phyloP scores from a whole-genome alignment of 53 echinoderm and acorn worm species.

The Patiria pectinifera region DNA sequence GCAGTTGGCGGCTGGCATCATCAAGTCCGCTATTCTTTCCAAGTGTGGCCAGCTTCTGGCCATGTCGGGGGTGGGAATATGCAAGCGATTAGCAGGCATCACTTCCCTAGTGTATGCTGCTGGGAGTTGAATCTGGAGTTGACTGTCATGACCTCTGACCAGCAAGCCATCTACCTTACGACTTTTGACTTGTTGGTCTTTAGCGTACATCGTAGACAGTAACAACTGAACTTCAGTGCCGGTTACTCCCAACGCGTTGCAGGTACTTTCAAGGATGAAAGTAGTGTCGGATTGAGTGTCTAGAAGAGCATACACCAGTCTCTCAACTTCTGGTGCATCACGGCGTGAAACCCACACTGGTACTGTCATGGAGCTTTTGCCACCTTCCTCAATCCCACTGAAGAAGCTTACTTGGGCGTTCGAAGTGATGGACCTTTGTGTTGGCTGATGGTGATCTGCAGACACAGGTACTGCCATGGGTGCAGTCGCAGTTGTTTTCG shows the following conservation, averaged over 20 bases:
- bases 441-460: no score
- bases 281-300: no score
- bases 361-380: slow-evolving; percentile 43
- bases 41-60: slow-evolving; percentile 56
- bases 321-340: slow-evolving; percentile 14
- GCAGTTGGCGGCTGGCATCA: slow-evolving; percentile 46
- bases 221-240: slow-evolving; percentile 1
- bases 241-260: neutral
- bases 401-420: slow-evolving; percentile 18
- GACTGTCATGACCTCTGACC: slow-evolving; percentile 8
- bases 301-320: no score
- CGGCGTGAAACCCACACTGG: slow-evolving; percentile 44
- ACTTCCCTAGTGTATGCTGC: slow-evolving; percentile 17
- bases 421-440: neutral
- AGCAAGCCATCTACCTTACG: slow-evolving; percentile 13
- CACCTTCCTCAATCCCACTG: neutral
- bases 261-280: slow-evolving; percentile 15
- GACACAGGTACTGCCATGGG: no score
- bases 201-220: slow-evolving; percentile 33
- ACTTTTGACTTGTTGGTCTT: slow-evolving; percentile 3
- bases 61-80: slow-evolving; percentile 58
- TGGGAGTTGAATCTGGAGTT: slow-evolving; percentile 21
- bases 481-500: no score
- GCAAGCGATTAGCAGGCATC: slow-evolving; percentile 49
- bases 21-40: slow-evolving; percentile 15